phyloP scores from a whole-genome alignment of 2,113 vertebrate species.

The Pachypanchax playfairii region DNA sequence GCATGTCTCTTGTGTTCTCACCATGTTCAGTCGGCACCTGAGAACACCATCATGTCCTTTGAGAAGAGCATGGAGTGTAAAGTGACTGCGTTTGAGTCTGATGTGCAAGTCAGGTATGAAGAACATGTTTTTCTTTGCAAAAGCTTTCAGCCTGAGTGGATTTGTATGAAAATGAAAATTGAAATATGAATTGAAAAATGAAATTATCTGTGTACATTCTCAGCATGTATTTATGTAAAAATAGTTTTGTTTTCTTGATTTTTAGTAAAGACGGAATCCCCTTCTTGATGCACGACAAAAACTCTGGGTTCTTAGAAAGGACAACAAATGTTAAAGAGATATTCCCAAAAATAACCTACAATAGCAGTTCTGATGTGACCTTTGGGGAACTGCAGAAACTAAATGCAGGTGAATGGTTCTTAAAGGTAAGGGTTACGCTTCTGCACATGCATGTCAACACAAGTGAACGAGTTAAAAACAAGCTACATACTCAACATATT shows the following conservation, averaged over 20 bases:
- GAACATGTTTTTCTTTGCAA: accelerated
- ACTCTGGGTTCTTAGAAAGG: slow-evolving; percentile 75
- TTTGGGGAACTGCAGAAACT: slow-evolving; percentile 82
- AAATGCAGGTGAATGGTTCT: slow-evolving; percentile 92
- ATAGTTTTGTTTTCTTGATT: background rate
- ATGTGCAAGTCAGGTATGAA: slow-evolving; percentile 89
- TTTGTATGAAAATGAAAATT: no score
- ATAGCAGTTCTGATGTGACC: slow-evolving; percentile 76
- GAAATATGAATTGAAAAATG: no score
- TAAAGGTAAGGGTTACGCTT: slow-evolving; percentile 82
- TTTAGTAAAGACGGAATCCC: slow-evolving; percentile 81
- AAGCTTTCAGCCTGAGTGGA: background rate
- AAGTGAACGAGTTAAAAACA: background rate
- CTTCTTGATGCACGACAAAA: slow-evolving; percentile 91
- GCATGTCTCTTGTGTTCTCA: slow-evolving; percentile 37
- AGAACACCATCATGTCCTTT: slow-evolving; percentile 96
- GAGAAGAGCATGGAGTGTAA: slow-evolving; percentile 79
- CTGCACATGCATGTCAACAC: background rate
- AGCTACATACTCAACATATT: background rate
- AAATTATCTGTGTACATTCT: no score
- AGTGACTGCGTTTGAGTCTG: slow-evolving; percentile 88
- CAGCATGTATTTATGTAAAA: background rate
- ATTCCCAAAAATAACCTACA: slow-evolving; percentile 66
- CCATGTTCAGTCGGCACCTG: slow-evolving; percentile 87
- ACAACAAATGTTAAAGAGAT: slow-evolving; percentile 84